phyloP scores from a whole-genome alignment of 1,140 invertebrate genomes.

The Monomorium pharaonis region DNA sequence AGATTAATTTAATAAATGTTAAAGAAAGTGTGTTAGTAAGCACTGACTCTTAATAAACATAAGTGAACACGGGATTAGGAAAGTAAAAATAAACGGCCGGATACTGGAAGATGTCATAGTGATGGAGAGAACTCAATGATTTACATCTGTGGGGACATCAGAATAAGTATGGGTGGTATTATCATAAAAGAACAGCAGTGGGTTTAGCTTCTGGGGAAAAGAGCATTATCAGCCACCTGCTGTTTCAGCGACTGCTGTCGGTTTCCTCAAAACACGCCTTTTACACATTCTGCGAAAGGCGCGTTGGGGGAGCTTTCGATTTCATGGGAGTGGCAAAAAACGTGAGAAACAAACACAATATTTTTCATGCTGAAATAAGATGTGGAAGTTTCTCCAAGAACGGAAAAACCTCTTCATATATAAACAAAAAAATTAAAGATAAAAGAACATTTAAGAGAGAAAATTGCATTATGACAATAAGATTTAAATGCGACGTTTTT shows the following conservation, averaged over 20 bases:
- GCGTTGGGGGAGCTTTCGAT: neutral
- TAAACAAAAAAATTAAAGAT: neutral
- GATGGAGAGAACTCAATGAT: constrained; percentile 55
- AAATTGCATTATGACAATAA: neutral
- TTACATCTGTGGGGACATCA: constrained; percentile 78
- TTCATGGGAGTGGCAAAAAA: neutral
- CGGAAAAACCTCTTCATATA: neutral
- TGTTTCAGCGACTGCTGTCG: constrained; percentile 68
- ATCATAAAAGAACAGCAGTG: constrained; percentile 77
- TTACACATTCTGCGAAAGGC: constrained; percentile 32
- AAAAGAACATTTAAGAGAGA: neutral
- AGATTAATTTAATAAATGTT: neutral
- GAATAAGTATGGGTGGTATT: constrained; percentile 67
- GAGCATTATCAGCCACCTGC: constrained; percentile 79
- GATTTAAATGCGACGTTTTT: neutral
- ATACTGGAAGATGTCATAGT: constrained; percentile 64
- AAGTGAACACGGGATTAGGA: constrained; percentile 49
- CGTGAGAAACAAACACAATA: neutral
- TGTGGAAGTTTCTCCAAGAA: neutral
- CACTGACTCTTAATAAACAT: constrained; percentile 75
- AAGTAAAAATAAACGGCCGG: constrained; percentile 64
- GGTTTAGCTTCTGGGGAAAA: constrained; percentile 65
- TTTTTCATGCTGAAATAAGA: neutral
- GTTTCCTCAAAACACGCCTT: constrained; percentile 36
- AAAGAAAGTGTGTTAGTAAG: too few species aligned